Conservation (phyloP, 2,113 vertebrate species). For the Panthera tigris region DNA sequence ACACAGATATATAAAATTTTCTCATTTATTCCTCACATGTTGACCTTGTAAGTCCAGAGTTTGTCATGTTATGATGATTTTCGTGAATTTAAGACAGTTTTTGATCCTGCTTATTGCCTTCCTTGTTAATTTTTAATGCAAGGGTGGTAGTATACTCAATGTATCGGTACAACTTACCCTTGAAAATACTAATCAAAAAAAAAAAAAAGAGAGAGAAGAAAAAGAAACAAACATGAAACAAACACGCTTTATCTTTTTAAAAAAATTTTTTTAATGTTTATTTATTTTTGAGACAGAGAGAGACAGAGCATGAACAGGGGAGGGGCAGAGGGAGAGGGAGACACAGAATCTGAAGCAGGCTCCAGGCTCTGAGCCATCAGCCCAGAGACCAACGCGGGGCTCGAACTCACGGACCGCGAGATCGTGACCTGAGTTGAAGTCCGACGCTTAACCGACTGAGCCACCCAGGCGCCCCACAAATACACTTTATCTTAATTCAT, state of each 20-base stretch:
- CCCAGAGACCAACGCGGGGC: too few species aligned
- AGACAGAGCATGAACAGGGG: too few species aligned
- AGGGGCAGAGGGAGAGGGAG: too few species aligned
- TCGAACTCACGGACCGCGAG: too few species aligned
- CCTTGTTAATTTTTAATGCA: background rate
- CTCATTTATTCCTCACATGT: conserved; percentile 37
- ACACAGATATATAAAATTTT: conserved; percentile 61
- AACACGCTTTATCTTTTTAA: background rate
- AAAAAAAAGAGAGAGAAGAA: background rate
- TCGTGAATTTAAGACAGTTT: conserved; percentile 17
- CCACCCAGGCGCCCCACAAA: background rate
- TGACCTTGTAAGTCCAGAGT: background rate
- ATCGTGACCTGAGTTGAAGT: too few species aligned
- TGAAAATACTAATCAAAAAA: background rate
- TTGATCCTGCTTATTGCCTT: background rate
- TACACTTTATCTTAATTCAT: background rate
- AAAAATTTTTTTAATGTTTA: too few species aligned
- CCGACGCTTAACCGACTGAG: too few species aligned
- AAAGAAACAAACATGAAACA: background rate
- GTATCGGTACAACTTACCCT: background rate
- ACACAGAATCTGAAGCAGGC: too few species aligned
- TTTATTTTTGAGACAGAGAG: too few species aligned
- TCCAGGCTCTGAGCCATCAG: too few species aligned
- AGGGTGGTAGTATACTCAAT: background rate
- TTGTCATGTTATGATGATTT: background rate